Evolutionary conservation across 1,140 invertebrate species (phyloP).

Genomic region (Neuroterus valhalla): DNA sequence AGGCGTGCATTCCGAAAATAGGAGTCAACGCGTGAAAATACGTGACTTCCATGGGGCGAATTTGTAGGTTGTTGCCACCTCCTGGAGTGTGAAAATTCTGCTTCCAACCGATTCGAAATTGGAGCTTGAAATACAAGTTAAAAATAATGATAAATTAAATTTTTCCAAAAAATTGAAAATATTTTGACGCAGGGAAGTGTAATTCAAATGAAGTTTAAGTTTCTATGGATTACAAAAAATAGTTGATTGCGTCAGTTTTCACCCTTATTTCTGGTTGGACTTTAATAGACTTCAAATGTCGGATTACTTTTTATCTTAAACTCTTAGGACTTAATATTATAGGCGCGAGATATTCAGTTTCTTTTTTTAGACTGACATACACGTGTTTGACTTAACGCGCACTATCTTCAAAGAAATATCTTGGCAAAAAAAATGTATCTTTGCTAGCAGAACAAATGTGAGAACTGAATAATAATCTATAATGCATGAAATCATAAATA

Average conservation of each 20-base stretch:
- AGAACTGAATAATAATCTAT: background rate
- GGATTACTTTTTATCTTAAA: too few relatives aligned
- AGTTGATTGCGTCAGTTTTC: too few relatives aligned
- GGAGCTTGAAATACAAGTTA: background rate
- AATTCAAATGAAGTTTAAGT: too few relatives aligned
- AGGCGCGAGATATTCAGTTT: background rate
- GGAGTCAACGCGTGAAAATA: background rate
- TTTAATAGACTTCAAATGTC: too few relatives aligned
- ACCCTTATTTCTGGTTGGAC: too few relatives aligned
- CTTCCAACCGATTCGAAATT: background rate
- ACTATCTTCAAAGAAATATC: background rate
- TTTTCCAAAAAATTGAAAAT: too few relatives aligned
- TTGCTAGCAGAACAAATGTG: background rate
- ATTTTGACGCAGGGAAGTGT: too few relatives aligned
- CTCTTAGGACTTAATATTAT: too few relatives aligned
- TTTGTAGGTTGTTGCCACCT: background rate
- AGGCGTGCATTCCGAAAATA: background rate
- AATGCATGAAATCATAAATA: too few relatives aligned
- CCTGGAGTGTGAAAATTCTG: background rate
- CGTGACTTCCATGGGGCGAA: background rate
- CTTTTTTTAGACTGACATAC: conserved; percentile 19
- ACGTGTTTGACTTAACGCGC: conserved; percentile 16
- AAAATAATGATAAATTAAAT: background rate
- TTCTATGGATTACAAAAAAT: too few relatives aligned
- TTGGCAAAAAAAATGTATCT: background rate